Base-by-base conservation (phyloP, 2,888 invertebrate species). In the Acrocyrtus sp. region DNA sequence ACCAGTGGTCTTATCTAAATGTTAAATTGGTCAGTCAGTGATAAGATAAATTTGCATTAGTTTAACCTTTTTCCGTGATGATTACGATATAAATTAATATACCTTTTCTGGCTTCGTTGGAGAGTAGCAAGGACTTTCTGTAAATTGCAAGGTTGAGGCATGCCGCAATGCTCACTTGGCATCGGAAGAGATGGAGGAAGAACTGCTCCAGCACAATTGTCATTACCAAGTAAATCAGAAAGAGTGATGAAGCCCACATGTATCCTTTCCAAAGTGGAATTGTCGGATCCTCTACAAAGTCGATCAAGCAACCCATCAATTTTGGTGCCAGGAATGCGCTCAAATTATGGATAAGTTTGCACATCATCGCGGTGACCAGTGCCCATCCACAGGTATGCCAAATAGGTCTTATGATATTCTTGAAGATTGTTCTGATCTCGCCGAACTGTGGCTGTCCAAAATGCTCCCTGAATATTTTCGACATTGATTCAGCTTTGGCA, bases 1-100 rank as follows among this genome's bases (percentile, higher is more conserved):
- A 45, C 95, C 95, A 0, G 94, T 92, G 0, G 94, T 94, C 0
- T 92, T 91, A 10, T 58, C 76, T 76, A 24, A 58, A 5, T 58
- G 21, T 21, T 3, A 21, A 21, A 6, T 47, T n/a, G n/a, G n/a
- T n/a, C n/a, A n/a, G n/a, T n/a, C n/a, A n/a, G n/a, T n/a, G n/a
- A n/a, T n/a, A n/a, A n/a, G n/a, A n/a, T n/a, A n/a, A n/a, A n/a
- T n/a, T n/a, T n/a, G n/a, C n/a, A n/a, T n/a, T n/a, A n/a, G n/a
- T n/a, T n/a, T n/a, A n/a, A n/a, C n/a, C n/a, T n/a, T n/a, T n/a
- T n/a, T n/a, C n/a, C n/a, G n/a, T n/a, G n/a, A n/a, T n/a, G 8
- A 51, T 27, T 4, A 24, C 27, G 6, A 27, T 57, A 17, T 17
- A 29, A 26, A 22, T 27, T 39, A 4, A 2, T 8, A 29, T 53